Base-by-base conservation (phyloP, 2,797 vertebrate species). In the Lepilemur ruficaudatus region DNA sequence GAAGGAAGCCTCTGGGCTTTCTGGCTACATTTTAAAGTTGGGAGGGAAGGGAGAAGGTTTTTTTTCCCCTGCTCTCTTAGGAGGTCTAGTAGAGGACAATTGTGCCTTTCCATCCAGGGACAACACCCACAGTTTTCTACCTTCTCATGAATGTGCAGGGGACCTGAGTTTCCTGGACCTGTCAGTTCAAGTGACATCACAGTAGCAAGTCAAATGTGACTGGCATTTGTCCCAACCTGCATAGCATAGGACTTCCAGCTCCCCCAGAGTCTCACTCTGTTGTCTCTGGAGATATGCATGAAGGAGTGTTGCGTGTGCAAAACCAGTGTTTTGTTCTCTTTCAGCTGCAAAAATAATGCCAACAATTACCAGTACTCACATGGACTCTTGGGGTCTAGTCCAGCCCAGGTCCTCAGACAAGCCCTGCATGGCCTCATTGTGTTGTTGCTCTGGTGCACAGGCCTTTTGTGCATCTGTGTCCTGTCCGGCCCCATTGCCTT, bases 1-100 rank as follows among this genome's bases (percentile, higher is more conserved):
- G 20, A 76, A 81, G 30, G 41, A 65, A 84, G 52, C 32, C 63
- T 3, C n/a, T 20, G 81, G 73, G 35, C 23, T 55, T 91, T 52
- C 50, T 83, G 88, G 88, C 38, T 85, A 35, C 8, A 7, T 91
- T 94, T 87, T 59, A 43, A 67, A 80, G 55, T 30, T 81, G 32
- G 38, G 76, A 48, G 4, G 76, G 38, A 38, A 57, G n/a, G 43
- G 41, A 35, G 28, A 46, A 32, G 0, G 2, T 1, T 52, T 75
- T 59, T 30, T 22, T 50, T 50, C 13, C 30, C 15, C n/a, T 65
- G 13, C 11, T 61, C 4, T 75, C 17, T 93, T 9, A 46, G 52
- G 28, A 92, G 43, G 1, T 70, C 1, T 17, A 11, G 38, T 10
- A n/a, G 50, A 89, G 61, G 65, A 75, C 6, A 48, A 9, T 22